Evolutionary conservation across 2,888 invertebrate species (phyloP), one percentile per base, ranked within the genome.

Genomic region (Cantharis rustica): DNA sequence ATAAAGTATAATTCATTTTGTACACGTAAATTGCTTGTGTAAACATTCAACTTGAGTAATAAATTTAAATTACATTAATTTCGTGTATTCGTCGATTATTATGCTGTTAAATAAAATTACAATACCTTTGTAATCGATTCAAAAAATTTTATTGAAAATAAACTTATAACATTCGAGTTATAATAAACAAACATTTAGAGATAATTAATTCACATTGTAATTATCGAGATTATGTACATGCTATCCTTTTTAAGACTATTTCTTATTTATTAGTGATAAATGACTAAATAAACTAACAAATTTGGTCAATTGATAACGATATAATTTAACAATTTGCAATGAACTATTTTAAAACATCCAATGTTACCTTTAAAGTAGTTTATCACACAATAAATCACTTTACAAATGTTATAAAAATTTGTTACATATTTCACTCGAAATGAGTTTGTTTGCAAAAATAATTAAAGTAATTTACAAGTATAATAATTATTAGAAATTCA

Each of bases 141-240:
- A 31, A 76, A 76, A 66, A 79, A 71, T 80, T 80, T 80, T 80
- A 80, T 80, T 80, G 77, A 80, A 80, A 80, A 80, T 80, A 80
- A 80, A 80, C 74, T 78, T 77, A 79, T 80, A 80, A 80, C 80
- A 78, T 79, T 78, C 75, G 72, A 69, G 64, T 66, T 66, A 63
- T 69, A 71, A 77, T 80, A 80, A 80, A 78, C 77, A 75, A 80
- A 80, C 79, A 79, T 80, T 79, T 78, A 79, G 72, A 77, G 71
- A 72, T 71, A 77, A 77, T 75, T 71, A 77, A 77, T 74, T 75
- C 77, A 77, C 74, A 77, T 71, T 72, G 69, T 70, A 71, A 68
- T 74, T 77, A 75, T 66, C 71, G 72, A 77, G 68, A 31, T 68
- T 74, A 77, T 77, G 69, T 77, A 77, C 74, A 77, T 20, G 61